Evolutionary conservation across 2,797 vertebrate species (phyloP).

Genomic region (Salarias fasciatus): DNA sequence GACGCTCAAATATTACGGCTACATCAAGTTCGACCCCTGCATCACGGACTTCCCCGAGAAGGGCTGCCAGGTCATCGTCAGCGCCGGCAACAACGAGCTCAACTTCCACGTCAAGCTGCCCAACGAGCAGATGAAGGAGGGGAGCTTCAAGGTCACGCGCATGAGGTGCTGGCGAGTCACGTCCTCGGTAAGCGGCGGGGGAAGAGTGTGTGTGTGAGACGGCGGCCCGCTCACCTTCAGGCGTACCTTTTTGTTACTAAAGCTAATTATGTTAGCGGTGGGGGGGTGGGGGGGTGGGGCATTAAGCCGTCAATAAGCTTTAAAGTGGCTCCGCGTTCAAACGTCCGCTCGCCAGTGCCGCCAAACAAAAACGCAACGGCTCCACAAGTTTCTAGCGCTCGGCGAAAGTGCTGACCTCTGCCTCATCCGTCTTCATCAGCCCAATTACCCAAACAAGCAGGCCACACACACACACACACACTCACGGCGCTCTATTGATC

Average conservation of each 20-base stretch:
- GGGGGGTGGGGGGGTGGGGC: too few species aligned
- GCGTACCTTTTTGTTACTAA: not conserved
- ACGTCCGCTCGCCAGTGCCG: conserved; percentile 20
- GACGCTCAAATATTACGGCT: conserved; percentile 96
- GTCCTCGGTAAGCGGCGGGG: conserved; percentile 90
- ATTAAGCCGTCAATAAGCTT: conserved; percentile 7
- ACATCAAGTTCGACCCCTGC: conserved; percentile 97
- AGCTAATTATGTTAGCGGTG: conserved; percentile 14
- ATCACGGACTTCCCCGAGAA: conserved; percentile 97
- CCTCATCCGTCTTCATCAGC: conserved; percentile 54
- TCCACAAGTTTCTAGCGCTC: conserved; percentile 27
- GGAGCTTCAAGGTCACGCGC: conserved; percentile 98
- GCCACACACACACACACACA: conserved; percentile 35
- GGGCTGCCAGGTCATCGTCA: conserved; percentile 95
- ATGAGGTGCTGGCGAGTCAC: conserved; percentile 99
- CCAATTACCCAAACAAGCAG: conserved; percentile 42
- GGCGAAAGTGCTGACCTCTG: conserved; percentile 49
- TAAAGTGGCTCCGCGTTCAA: conserved; percentile 8
- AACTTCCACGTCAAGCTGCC: conserved; percentile 98
- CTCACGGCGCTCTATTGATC: conserved; percentile 45
- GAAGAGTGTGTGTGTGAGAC: not conserved
- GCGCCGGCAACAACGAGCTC: conserved; percentile 96
- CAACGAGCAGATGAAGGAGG: conserved; percentile 95
- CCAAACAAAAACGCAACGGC: conserved; percentile 29
- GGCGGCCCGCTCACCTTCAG: conserved; percentile 14